Evolutionary conservation across 2,113 vertebrate species (phyloP).

Genomic region (Hemiscyllium ocellatum): DNA sequence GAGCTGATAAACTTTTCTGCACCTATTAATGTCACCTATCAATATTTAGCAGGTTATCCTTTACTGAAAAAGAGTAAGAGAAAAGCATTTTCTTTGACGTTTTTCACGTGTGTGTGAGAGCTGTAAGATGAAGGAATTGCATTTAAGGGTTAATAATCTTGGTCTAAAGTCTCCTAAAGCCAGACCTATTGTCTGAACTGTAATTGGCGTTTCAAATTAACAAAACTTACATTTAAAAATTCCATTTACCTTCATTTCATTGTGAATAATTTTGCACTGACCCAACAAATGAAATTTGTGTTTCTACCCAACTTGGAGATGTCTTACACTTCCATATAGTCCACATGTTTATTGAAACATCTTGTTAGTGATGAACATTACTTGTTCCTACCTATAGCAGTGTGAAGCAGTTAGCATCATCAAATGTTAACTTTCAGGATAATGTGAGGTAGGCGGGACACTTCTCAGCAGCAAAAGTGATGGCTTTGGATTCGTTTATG

Average conservation of each 20-base stretch:
- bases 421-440: too few species aligned
- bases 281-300: not conserved
- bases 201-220: not conserved
- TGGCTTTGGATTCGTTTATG: too few species aligned
- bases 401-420: too few species aligned
- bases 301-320: not conserved
- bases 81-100: too few species aligned
- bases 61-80: constrained; percentile 54
- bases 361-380: too few species aligned
- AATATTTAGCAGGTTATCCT: constrained; percentile 48
- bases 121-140: not conserved
- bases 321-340: not conserved
- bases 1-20: constrained; percentile 37
- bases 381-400: too few species aligned
- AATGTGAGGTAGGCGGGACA: too few species aligned
- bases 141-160: not conserved
- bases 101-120: too few species aligned
- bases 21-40: constrained; percentile 43
- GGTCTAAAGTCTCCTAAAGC: not conserved
- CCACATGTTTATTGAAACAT: not conserved
- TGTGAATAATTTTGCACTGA: not conserved
- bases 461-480: too few species aligned
- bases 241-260: not conserved
- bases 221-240: not conserved
- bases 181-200: not conserved